Percentiles rank a stretch among this genome's conserved stretches.
phyloP scores from a whole-genome alignment of 2,797 vertebrate species.

The Menidia menidia region DNA sequence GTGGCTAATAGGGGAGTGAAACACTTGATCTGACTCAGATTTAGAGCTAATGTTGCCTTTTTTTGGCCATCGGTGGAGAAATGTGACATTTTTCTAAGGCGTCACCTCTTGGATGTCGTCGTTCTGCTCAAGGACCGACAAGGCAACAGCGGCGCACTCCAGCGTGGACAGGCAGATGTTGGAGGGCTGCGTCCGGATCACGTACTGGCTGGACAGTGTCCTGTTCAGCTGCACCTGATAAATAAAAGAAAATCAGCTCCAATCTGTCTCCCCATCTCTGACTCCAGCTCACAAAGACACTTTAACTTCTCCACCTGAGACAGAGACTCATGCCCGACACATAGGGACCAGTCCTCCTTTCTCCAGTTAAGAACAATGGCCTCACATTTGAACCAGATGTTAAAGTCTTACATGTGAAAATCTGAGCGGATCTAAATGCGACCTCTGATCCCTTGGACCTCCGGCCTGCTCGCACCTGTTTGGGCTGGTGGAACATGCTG shows the following conservation, averaged over 20 bases:
- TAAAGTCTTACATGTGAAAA: no score
- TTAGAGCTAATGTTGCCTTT: neutral
- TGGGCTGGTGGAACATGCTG: conserved; percentile 91
- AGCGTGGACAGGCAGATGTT: conserved; percentile 96
- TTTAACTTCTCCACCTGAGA: no score
- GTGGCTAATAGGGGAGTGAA: neutral
- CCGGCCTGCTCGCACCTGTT: conserved; percentile 83
- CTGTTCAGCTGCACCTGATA: conserved; percentile 91
- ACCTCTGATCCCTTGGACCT: no score
- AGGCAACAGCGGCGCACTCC: conserved; percentile 92
- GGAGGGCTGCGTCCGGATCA: conserved; percentile 96
- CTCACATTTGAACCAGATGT: no score
- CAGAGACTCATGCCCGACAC: no score
- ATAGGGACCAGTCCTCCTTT: no score
- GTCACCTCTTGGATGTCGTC: conserved; percentile 90
- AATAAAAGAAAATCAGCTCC: conserved; percentile 24
- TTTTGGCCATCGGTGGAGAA: neutral
- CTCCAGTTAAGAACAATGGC: no score
- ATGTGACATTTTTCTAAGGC: neutral
- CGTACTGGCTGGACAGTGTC: conserved; percentile 92
- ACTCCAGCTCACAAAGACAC: no score
- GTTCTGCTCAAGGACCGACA: conserved; percentile 92
- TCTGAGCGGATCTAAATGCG: no score
- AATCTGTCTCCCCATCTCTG: no score
- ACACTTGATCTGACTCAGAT: neutral